These are phyloP conservation scores for Lithobates sylvaticus DNA, from an alignment of 2,797 vertebrate genomes.

Conservation along the genomic window DNA sequence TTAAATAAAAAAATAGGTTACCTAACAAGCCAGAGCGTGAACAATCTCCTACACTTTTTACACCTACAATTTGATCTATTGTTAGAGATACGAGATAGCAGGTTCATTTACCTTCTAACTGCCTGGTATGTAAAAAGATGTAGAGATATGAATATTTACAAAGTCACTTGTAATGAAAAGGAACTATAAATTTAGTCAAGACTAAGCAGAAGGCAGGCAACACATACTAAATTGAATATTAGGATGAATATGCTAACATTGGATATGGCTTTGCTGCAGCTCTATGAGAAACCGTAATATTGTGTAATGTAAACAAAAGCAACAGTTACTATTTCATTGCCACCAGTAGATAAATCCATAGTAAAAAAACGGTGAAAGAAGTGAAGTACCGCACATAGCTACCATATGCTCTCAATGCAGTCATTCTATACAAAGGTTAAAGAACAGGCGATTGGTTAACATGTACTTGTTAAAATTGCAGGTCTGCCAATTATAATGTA, in stretches of 20 bases:
- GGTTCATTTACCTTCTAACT: not conserved
- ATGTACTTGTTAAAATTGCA: too few species aligned
- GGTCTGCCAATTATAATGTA: not conserved
- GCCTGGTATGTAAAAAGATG: not conserved
- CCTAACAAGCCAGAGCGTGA: not conserved
- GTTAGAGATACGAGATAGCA: not conserved
- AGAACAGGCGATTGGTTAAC: not conserved
- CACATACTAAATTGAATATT: not conserved
- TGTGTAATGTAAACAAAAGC: slow-evolving; percentile 10
- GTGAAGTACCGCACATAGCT: not conserved
- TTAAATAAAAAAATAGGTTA: too few species aligned
- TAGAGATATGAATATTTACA: slow-evolving; percentile 6
- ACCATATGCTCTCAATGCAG: not conserved
- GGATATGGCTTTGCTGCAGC: slow-evolving; percentile 4
- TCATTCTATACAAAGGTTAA: not conserved
- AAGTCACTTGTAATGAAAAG: not conserved
- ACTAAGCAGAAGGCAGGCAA: not conserved
- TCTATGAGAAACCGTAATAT: not conserved
- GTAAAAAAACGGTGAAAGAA: slow-evolving; percentile 22
- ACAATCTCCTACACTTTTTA: not conserved
- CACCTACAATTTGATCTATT: not conserved
- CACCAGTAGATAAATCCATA: slow-evolving; percentile 15
- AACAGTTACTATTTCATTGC: not conserved
- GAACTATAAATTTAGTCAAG: not conserved
- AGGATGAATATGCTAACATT: not conserved